phyloP scores from a whole-genome alignment of 2,797 vertebrate species.

The Eutrigla gurnardus region DNA sequence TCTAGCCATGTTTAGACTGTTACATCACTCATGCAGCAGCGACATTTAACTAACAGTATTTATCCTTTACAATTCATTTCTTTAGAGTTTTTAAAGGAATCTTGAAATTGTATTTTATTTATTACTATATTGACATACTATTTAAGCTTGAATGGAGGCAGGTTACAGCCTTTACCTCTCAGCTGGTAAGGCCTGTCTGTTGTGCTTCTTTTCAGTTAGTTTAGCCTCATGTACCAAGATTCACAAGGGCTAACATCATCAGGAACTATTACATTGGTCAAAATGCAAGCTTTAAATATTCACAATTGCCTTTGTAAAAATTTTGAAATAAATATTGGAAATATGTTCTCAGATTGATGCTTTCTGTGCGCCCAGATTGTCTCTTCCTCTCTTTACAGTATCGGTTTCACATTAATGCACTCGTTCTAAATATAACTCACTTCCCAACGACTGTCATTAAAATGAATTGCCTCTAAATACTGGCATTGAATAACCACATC shows the following conservation, averaged over 20 bases:
- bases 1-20: slow-evolving; percentile 69
- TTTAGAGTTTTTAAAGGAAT: slow-evolving; percentile 25
- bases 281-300: slow-evolving; percentile 79
- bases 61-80: slow-evolving; percentile 46
- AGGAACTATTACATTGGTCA: slow-evolving; percentile 62
- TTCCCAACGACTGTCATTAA: not conserved
- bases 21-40: slow-evolving; percentile 64
- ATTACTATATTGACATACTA: slow-evolving; percentile 60
- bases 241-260: slow-evolving; percentile 70
- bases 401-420: not conserved
- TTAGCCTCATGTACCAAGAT: slow-evolving; percentile 56
- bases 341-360: slow-evolving; percentile 42
- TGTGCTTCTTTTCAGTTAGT: slow-evolving; percentile 38
- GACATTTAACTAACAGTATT: slow-evolving; percentile 59
- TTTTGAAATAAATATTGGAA: slow-evolving; percentile 78
- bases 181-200: slow-evolving; percentile 19
- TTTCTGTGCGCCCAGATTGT: slow-evolving; percentile 1
- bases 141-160: slow-evolving; percentile 56
- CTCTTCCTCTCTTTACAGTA: not conserved
- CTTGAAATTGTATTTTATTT: slow-evolving; percentile 67
- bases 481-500: not conserved
- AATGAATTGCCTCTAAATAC: not conserved
- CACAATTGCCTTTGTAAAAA: slow-evolving; percentile 81
- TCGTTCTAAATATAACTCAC: slow-evolving; percentile 9
- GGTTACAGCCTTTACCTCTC: slow-evolving; percentile 27